A percentile compares a stretch with the other conserved stretches of the same genome.
Conservation (phyloP, 2,113 vertebrate species). For the Hepsetus odoe region DNA sequence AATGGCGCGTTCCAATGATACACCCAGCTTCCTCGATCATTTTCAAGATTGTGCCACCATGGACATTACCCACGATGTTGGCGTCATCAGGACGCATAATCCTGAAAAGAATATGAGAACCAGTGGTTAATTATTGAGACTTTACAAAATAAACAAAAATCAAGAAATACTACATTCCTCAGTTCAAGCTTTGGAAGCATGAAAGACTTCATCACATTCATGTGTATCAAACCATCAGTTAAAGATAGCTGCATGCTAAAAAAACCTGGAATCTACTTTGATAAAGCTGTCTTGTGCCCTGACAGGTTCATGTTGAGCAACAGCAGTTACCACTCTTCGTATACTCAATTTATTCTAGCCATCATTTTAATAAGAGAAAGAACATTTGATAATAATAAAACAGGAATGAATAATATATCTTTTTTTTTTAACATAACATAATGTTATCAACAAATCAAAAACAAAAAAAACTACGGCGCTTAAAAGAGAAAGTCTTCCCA, state of each 20-base stretch:
- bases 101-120: constrained; percentile 67
- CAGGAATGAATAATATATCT: too few relatives aligned
- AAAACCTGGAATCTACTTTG: neutral
- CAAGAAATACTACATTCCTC: neutral
- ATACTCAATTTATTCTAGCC: too few relatives aligned
- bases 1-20: constrained; percentile 93
- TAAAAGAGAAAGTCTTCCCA: neutral
- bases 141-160: neutral
- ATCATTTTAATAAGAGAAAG: neutral
- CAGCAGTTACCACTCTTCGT: neutral
- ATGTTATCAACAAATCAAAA: neutral
- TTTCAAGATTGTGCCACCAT: constrained; percentile 92
- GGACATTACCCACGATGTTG: constrained; percentile 90
- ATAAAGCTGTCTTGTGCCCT: neutral
- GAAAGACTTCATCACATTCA: neutral
- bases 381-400: too few relatives aligned
- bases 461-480: neutral
- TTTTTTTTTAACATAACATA: too few relatives aligned
- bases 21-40: constrained; percentile 97
- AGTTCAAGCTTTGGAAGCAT: neutral
- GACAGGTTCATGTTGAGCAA: neutral
- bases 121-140: neutral
- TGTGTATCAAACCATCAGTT: neutral
- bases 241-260: neutral
- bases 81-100: constrained; percentile 94